Evolutionary conservation across 2,113 vertebrate species (phyloP).

Genomic region (Naja naja): DNA sequence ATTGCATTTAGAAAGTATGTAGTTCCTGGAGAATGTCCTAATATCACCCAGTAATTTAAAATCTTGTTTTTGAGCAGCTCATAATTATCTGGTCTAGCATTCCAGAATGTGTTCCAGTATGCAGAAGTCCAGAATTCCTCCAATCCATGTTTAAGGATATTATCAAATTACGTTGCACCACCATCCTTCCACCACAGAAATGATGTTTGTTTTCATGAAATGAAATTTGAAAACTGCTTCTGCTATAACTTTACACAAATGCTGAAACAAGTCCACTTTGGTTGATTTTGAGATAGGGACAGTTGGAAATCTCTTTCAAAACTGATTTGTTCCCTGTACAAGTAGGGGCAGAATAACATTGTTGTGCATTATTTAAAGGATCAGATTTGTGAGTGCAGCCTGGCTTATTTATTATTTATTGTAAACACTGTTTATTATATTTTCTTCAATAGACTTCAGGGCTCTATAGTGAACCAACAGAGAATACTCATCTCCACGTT

Average conservation of each 20-base stretch:
- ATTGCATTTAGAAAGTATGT: background rate
- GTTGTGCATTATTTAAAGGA: background rate
- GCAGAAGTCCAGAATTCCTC: accelerated
- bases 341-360: background rate
- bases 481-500: background rate
- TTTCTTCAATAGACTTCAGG: background rate
- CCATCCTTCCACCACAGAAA: background rate
- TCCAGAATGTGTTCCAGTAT: accelerated
- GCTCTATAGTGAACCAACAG: background rate
- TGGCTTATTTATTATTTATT: background rate
- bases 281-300: slow-evolving; percentile 47
- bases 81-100: background rate
- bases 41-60: background rate
- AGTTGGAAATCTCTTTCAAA: slow-evolving; percentile 40
- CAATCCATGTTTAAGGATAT: accelerated
- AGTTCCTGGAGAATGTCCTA: background rate
- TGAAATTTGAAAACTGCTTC: background rate
- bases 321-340: background rate
- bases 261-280: slow-evolving; percentile 24
- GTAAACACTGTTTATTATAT: background rate
- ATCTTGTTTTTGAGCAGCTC: accelerated
- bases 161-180: background rate
- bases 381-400: background rate
- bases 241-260: background rate
- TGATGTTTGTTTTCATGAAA: background rate